Evolutionary conservation across 2,113 vertebrate genomes (phyloP).

Genomic region (Larimichthys polyactis): DNA sequence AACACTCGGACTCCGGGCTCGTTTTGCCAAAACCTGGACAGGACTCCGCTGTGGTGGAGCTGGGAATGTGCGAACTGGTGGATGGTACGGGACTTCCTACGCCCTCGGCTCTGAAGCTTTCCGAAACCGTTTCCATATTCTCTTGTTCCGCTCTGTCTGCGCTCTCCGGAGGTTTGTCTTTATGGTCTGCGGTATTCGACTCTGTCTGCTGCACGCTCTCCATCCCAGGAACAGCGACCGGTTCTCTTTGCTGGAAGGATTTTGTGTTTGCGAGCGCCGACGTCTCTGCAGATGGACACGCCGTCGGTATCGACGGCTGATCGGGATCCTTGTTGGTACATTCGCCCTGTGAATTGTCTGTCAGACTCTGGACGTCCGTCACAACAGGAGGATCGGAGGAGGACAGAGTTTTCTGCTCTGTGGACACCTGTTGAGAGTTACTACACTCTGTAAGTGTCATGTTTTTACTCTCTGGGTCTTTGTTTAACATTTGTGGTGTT

Average conservation of each 20-base stretch:
- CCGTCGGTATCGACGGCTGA: conserved; percentile 15
- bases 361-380: conserved; percentile 50
- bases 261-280: conserved; percentile 29
- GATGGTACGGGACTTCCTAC: conserved; percentile 62
- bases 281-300: conserved; percentile 44
- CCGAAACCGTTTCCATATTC: conserved; percentile 37
- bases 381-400: conserved; percentile 46
- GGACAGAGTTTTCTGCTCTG: conserved; percentile 59
- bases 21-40: conserved; percentile 30
- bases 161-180: conserved; percentile 45
- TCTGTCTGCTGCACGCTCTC: conserved; percentile 62
- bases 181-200: conserved; percentile 31
- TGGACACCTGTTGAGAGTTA: conserved; percentile 36
- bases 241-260: conserved; percentile 59
- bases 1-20: conserved; percentile 26
- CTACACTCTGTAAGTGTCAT: conserved; percentile 66
- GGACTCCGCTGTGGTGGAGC: conserved; percentile 59
- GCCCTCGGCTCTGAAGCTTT: conserved; percentile 46
- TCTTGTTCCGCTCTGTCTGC: conserved; percentile 52
- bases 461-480: conserved; percentile 73
- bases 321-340: conserved; percentile 64
- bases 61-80: conserved; percentile 55
- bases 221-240: not conserved
- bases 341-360: conserved; percentile 63
- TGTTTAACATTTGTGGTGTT: conserved; percentile 71